These are phyloP conservation scores for Haliclystus octoradiatus DNA, from an alignment of 30 jellyfish, hydroid and myxozoan genomes.

Conservation along the genomic window DNA sequence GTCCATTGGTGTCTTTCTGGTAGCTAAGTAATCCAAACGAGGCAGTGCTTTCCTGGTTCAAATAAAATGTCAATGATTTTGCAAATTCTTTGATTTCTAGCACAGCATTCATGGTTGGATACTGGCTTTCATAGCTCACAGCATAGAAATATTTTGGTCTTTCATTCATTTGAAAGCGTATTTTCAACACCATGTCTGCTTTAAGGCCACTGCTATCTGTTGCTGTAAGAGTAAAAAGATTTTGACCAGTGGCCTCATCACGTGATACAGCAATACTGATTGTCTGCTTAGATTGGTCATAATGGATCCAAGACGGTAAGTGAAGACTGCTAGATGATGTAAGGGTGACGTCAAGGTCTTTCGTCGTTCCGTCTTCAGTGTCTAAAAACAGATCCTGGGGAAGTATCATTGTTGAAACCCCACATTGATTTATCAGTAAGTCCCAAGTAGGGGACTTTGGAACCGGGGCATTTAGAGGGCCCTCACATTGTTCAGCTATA, in stretches of 20 bases:
- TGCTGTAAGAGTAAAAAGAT: constrained; percentile 29
- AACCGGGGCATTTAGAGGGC: constrained; percentile 63
- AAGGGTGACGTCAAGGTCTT: constrained; percentile 34
- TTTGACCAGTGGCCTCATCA: constrained; percentile 6
- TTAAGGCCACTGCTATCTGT: constrained; percentile 55
- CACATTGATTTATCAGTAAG: constrained; percentile 37
- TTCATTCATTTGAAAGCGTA: constrained; percentile 9
- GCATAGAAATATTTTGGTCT: constrained; percentile 35
- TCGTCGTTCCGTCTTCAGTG: constrained; percentile 87
- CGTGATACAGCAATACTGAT: constrained; percentile 39
- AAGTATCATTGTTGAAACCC: constrained; percentile 33
- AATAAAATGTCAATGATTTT: constrained; percentile 1
- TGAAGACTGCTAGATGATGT: constrained; percentile 4
- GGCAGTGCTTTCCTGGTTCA: constrained; percentile 6
- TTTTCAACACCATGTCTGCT: constrained; percentile 19
- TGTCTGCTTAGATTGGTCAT: constrained; percentile 32
- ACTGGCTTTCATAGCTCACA: constrained; percentile 8
- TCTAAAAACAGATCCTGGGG: constrained; percentile 63
- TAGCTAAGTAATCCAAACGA: constrained; percentile 15
- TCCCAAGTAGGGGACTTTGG: constrained; percentile 45
- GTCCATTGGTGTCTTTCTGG: constrained; percentile 3
- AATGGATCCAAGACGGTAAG: constrained; percentile 50
- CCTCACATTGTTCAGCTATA: constrained; percentile 34
- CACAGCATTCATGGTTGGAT: not conserved
- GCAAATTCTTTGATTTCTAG: constrained; percentile 25